A percentile compares a stretch with the other conserved stretches of the same genome.
Conservation (phyloP, 2,797 vertebrate genomes). For the Aldrovandia affinis region DNA sequence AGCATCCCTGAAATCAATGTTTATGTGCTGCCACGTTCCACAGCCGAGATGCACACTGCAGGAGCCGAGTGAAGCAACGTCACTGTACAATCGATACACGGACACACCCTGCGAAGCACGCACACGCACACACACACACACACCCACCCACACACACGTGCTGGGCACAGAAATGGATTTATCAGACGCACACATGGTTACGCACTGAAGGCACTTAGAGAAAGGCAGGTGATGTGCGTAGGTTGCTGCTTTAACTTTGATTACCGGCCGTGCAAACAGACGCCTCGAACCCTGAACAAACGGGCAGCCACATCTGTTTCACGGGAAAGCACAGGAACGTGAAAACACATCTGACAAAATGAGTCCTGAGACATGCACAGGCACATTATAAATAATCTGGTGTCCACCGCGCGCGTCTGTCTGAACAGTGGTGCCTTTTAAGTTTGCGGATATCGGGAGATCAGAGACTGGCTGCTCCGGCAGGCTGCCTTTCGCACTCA, state of each 20-base stretch:
- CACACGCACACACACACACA: neutral
- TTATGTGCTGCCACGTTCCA: constrained; percentile 8
- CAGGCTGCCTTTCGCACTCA: neutral
- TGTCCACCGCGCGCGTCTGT: neutral
- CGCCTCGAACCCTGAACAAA: neutral
- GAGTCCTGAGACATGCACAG: neutral
- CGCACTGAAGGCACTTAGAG: neutral
- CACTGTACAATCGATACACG: constrained; percentile 11
- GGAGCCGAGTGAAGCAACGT: neutral
- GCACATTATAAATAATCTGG: neutral
- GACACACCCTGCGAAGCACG: neutral
- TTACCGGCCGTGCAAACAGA: neutral
- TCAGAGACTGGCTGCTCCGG: neutral
- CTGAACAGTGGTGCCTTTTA: neutral
- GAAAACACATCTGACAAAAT: neutral
- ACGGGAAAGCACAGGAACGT: neutral
- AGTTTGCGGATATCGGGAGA: neutral
- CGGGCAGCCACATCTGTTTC: neutral
- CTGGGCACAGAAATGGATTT: too few relatives aligned
- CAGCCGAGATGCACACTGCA: too few relatives aligned
- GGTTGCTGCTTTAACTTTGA: neutral
- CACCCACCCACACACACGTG: neutral
- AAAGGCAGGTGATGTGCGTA: neutral
- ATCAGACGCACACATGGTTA: neutral
- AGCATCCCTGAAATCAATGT: neutral